phyloP scores from a whole-genome alignment of 2,888 invertebrate genomes.

The Drosophila lutescens region DNA sequence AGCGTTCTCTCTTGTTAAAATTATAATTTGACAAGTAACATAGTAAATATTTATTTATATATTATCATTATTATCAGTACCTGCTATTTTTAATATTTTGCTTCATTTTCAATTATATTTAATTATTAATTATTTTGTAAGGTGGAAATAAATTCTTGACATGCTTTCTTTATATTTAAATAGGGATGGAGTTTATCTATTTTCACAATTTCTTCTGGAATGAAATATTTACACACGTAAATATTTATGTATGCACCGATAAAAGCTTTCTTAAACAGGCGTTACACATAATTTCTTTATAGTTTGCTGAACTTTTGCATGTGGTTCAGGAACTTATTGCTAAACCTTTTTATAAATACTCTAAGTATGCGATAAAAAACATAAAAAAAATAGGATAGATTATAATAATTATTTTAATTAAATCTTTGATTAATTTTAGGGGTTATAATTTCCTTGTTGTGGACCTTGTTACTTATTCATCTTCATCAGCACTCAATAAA shows the following conservation, averaged over 20 bases:
- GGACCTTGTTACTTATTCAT: not conserved
- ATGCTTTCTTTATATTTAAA: not conserved
- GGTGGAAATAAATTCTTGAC: not conserved
- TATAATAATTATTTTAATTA: not conserved
- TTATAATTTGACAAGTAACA: not conserved
- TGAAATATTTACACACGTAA: constrained; percentile 18
- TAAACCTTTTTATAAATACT: not conserved
- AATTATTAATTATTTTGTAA: not conserved
- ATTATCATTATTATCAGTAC: no score
- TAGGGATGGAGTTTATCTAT: not conserved
- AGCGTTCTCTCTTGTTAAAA: no score
- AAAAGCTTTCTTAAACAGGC: constrained; percentile 18
- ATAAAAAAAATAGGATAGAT: not conserved
- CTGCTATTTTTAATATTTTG: not conserved
- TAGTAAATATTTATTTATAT: not conserved
- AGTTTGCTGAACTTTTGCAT: constrained; percentile 5
- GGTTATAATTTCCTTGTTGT: no score
- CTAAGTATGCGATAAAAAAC: not conserved
- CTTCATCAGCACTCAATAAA: constrained; percentile 24
- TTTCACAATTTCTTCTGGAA: not conserved
- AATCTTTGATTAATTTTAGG: not conserved
- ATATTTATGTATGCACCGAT: constrained; percentile 31
- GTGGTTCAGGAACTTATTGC: not conserved
- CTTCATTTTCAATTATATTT: not conserved
- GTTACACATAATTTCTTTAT: constrained; percentile 9